These are phyloP conservation scores for Anneissia japonica DNA, from an alignment of 35 echinoderm and acorn worm species.

Conservation along the genomic window DNA sequence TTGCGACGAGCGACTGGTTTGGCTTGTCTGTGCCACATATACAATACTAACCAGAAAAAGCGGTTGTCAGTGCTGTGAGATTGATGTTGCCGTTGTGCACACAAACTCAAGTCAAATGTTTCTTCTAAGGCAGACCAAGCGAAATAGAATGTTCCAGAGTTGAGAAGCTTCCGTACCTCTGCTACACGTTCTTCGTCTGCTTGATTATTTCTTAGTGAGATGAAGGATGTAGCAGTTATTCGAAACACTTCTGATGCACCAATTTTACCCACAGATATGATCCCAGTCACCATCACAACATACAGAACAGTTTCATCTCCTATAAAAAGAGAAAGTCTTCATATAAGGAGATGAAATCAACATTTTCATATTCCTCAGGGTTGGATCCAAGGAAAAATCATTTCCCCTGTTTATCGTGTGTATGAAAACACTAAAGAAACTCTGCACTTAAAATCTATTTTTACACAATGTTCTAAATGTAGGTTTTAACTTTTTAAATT, in stretches of 20 bases:
- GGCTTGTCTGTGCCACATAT: too few relatives aligned
- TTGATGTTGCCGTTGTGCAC: conserved; percentile 82
- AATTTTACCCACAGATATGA: conserved; percentile 80
- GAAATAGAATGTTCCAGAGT: conserved; percentile 98
- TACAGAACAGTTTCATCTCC: conserved; percentile 65
- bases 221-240: conserved; percentile 81
- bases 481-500: too few relatives aligned
- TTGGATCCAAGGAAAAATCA: too few relatives aligned
- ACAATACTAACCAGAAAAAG: conserved; percentile 90
- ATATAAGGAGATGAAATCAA: too few relatives aligned
- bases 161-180: conserved; percentile 86
- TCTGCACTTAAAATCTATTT: too few relatives aligned
- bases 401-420: too few relatives aligned
- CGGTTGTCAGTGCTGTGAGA: conserved; percentile 86
- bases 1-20: too few relatives aligned
- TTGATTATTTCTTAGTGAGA: conserved; percentile 66
- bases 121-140: conserved; percentile 46
- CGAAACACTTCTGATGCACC: conserved; percentile 66
- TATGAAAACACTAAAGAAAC: too few relatives aligned
- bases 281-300: conserved; percentile 80
- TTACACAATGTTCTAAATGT: too few relatives aligned
- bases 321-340: conserved; percentile 35
- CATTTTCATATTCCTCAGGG: too few relatives aligned
- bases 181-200: conserved; percentile 76
- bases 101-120: conserved; percentile 80